Evolutionary conservation across 92 coral and sea anemone species (phyloP).

Genomic region (Micromussa lordhowensis): DNA sequence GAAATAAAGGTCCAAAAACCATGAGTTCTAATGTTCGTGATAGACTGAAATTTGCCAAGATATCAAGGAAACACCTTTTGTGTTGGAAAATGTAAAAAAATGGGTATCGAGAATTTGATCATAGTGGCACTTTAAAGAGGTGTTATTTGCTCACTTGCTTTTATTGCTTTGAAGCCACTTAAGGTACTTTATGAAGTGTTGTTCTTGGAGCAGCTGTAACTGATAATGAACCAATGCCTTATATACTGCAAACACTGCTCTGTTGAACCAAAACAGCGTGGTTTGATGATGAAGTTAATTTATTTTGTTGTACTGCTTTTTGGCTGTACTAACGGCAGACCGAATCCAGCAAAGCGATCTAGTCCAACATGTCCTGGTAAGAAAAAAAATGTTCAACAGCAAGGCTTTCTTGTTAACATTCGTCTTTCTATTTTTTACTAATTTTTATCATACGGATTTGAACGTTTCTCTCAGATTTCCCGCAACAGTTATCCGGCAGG

Average conservation of each 20-base stretch:
- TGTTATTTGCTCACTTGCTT: too few species aligned
- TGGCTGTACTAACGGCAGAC: constrained; percentile 8
- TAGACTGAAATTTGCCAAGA: too few species aligned
- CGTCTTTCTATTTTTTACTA: not conserved
- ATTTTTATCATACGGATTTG: not conserved
- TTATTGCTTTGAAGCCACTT: not conserved
- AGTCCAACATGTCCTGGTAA: not conserved
- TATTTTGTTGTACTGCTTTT: not conserved
- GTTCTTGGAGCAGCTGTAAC: not conserved
- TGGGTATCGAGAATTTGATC: too few species aligned
- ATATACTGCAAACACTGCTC: not conserved
- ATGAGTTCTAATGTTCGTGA: too few species aligned
- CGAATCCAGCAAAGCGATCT: not conserved
- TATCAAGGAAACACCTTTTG: too few species aligned
- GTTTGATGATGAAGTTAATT: constrained; percentile 8
- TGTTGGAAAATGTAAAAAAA: too few species aligned
- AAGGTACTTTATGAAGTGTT: not conserved
- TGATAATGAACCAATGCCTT: not conserved
- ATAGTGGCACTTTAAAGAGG: too few species aligned
- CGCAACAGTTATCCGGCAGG: constrained; percentile 16
- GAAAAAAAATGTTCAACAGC: not conserved
- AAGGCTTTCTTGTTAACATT: too few species aligned
- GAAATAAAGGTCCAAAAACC: too few species aligned
- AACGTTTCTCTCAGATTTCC: not conserved
- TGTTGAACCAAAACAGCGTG: not conserved